phyloP scores from a whole-genome alignment of 2,113 vertebrate species.

The Ardeotis arabs region DNA sequence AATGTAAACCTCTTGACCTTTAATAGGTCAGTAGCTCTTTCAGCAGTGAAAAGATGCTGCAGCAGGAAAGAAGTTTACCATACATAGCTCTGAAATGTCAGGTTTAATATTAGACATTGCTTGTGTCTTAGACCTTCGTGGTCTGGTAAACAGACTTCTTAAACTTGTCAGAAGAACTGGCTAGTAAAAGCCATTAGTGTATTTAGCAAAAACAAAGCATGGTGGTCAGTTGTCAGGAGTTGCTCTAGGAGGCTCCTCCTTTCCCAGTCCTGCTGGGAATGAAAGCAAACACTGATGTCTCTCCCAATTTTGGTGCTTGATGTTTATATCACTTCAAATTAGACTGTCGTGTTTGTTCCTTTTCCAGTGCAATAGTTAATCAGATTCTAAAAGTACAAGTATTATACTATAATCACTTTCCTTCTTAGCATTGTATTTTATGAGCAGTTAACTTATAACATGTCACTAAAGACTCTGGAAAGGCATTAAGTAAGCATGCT shows the following conservation, averaged over 20 bases:
- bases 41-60: neutral
- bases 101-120: neutral
- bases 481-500: neutral
- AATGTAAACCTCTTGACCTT: neutral
- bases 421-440: neutral
- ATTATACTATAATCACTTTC: neutral
- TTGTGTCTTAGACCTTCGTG: neutral
- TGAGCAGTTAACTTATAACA: rapidly evolving
- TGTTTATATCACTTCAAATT: neutral
- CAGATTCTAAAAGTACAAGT: neutral
- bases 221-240: neutral
- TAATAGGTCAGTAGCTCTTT: neutral
- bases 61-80: neutral
- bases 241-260: neutral
- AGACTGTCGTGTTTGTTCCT: neutral
- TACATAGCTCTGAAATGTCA: neutral
- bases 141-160: neutral
- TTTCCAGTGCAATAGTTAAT: neutral
- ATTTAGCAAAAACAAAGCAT: neutral
- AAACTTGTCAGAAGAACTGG: neutral
- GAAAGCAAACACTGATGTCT: neutral
- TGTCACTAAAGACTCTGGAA: neutral
- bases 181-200: neutral
- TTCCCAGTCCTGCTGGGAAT: neutral
- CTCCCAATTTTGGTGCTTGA: neutral